Evolutionary conservation across 2,113 vertebrate species (phyloP).

Genomic region (Apteryx owenii): DNA sequence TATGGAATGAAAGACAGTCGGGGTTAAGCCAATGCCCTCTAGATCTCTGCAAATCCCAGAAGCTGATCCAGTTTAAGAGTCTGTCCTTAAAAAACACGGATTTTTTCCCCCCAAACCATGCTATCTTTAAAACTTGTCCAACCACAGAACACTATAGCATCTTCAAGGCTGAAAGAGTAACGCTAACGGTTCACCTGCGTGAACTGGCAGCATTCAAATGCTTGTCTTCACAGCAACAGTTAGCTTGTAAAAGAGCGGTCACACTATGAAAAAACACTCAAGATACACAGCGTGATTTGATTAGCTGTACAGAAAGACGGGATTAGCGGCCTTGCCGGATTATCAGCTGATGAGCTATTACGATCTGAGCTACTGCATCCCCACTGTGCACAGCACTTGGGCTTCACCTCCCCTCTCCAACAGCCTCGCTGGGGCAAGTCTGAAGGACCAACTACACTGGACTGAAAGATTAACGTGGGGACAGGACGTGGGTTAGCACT

Average conservation of each 20-base stretch:
- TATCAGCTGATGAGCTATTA: not conserved
- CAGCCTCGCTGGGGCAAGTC: not conserved
- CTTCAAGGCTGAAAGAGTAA: not conserved
- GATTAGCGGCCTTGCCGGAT: not conserved
- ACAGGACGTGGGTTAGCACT: not conserved
- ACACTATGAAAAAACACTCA: not conserved
- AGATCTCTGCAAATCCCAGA: not conserved
- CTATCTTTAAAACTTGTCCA: not conserved
- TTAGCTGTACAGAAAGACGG: not conserved
- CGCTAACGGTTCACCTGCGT: not conserved
- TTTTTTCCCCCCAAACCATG: not conserved
- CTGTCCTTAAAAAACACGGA: not conserved
- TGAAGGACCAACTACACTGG: not conserved
- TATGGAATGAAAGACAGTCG: conserved; percentile 3
- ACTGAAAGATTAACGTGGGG: not conserved
- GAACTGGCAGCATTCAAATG: not conserved
- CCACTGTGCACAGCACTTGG: not conserved
- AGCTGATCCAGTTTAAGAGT: not conserved
- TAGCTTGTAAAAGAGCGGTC: not conserved
- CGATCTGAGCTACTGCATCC: not conserved
- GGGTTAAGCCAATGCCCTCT: not conserved
- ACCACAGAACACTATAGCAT: not conserved
- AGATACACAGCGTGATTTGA: not conserved
- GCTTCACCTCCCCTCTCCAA: not conserved
- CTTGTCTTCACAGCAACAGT: not conserved